Base-by-base conservation (phyloP, 2,888 invertebrate species). In the Leptinotarsa haldemani region DNA sequence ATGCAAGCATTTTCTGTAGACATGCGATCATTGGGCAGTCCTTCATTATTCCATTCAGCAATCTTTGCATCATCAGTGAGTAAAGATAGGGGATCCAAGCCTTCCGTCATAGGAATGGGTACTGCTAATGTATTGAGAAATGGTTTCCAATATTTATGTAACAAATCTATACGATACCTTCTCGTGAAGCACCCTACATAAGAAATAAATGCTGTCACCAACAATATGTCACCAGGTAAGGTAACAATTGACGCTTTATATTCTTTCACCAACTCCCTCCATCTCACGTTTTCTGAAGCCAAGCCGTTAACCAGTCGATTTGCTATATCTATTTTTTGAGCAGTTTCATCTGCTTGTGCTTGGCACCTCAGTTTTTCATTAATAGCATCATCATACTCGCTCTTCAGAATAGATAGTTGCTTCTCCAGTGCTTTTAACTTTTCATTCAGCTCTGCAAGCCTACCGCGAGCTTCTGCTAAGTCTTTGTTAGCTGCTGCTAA, bases 1-100 rank as follows among this genome's bases (percentile, higher is more conserved):
- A 98, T 97, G 20, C 95, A 95, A 5, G 97, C 98, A 87, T 98
- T 98, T 87, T 98, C 97, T 0, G 96, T 91, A 9, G 97, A 97
- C 97, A 97, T 97, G 67, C 94, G 90, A 86, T 98, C 98, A 68
- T 93, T 94, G 4, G 98, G 98, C 65, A 98, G 88, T 0, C 94
- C 97, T 87, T 97, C 96, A 85, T 98, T 98, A 86, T 97, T 97
- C 98, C 98, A 98, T 70, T 92, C 90, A 0, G 98, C 98, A 74
- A 98, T 92, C 86, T 94, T 93, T 0, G 97, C 97, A 86, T 97
- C 97, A 84, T 98, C 97, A 9, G 97, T 96, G 78, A 98, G 89
- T 88, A 97, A 90, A n/a, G 92, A 88, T 70, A 98, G 89, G 0
- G 95, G 95, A 87, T 98, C 97, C 70, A 95, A 88, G 18, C 91